phyloP scores from a whole-genome alignment of 1,140 invertebrate species.

The Drosophila parvula region DNA sequence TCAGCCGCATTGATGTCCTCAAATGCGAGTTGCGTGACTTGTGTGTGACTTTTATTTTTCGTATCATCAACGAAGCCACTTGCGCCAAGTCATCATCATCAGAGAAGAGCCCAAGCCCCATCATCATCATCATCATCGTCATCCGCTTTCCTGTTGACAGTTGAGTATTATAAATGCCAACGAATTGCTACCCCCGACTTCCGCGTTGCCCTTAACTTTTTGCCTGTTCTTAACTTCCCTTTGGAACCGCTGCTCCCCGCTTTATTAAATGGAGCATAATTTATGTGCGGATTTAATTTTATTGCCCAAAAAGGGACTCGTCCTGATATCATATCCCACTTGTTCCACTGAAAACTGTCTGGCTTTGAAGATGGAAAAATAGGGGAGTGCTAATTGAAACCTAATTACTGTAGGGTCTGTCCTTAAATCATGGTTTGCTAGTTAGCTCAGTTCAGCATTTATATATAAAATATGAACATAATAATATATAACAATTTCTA shows the following conservation, averaged over 20 bases:
- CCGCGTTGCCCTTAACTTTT: slow-evolving; percentile 25
- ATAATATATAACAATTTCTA: too few relatives aligned
- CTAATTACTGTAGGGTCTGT: slow-evolving; percentile 45
- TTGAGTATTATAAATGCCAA: slow-evolving; percentile 58
- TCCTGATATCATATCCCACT: slow-evolving; percentile 8
- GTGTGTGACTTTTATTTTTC: slow-evolving; percentile 58
- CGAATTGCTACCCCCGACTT: slow-evolving; percentile 34
- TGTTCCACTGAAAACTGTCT: not conserved
- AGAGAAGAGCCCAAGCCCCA: slow-evolving; percentile 10
- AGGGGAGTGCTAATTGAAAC: slow-evolving; percentile 58
- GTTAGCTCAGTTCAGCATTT: too few relatives aligned
- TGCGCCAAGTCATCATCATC: slow-evolving; percentile 61
- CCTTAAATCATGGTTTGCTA: too few relatives aligned
- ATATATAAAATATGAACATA: too few relatives aligned
- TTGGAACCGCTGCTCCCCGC: slow-evolving; percentile 4
- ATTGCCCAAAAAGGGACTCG: slow-evolving; percentile 17
- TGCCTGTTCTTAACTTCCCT: slow-evolving; percentile 16
- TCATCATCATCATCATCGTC: slow-evolving; percentile 19
- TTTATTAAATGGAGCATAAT: slow-evolving; percentile 77
- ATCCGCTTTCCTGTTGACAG: slow-evolving; percentile 45
- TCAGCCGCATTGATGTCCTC: slow-evolving; percentile 35
- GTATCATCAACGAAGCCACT: slow-evolving; percentile 63
- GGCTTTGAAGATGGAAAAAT: not conserved
- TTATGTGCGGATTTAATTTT: slow-evolving; percentile 62
- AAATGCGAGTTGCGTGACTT: slow-evolving; percentile 75